Percentiles rank a stretch among this genome's conserved stretches.
Conservation (phyloP, 92 coral and sea anemone genomes). For the Parazoanthus darwini region DNA sequence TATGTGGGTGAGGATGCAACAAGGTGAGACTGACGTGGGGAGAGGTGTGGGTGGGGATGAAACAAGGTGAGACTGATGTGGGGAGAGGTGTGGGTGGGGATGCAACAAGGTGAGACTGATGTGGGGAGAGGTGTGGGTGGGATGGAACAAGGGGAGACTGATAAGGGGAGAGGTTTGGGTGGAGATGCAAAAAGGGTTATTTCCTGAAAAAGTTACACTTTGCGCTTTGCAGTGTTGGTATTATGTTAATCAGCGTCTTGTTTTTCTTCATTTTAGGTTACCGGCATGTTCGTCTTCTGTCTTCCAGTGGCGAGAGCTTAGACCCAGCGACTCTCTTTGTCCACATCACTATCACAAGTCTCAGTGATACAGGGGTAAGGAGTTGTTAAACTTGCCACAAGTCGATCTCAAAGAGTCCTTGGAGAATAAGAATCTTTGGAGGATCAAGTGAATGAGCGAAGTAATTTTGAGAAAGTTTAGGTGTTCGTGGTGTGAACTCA, state of each 20-base stretch:
- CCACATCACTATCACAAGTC: slow-evolving; percentile 82
- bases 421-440: too few relatives aligned
- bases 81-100: neutral
- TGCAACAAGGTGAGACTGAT: neutral
- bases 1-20: neutral
- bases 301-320: slow-evolving; percentile 76
- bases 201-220: neutral
- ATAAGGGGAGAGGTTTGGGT: too few relatives aligned
- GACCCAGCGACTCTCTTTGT: slow-evolving; percentile 92
- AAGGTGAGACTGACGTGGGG: neutral
- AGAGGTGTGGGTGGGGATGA: neutral
- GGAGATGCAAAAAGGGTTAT: neutral
- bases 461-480: too few relatives aligned
- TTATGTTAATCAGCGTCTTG: neutral
- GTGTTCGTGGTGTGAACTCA: slow-evolving; percentile 60
- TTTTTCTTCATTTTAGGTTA: slow-evolving; percentile 60
- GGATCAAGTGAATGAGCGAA: too few relatives aligned
- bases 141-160: neutral
- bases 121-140: too few relatives aligned
- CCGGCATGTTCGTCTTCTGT: slow-evolving; percentile 88
- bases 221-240: neutral
- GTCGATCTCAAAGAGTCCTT: too few relatives aligned
- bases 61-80: neutral
- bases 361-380: slow-evolving; percentile 84
- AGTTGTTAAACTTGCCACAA: neutral